phyloP scores from a whole-genome alignment of 2,888 invertebrate species.

The Meteorus colon region DNA sequence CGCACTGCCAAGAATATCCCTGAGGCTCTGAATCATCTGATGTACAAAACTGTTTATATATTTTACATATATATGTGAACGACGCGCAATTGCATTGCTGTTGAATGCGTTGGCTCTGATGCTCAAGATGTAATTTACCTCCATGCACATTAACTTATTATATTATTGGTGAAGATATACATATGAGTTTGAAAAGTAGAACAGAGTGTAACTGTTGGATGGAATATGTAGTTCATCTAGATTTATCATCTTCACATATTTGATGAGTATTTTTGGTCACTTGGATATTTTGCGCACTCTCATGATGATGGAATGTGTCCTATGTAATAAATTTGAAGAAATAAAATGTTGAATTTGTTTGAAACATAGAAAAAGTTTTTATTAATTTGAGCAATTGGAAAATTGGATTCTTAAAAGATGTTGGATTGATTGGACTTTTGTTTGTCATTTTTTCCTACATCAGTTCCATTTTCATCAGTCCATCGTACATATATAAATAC shows the following conservation, averaged over 20 bases:
- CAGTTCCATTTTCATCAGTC: no score
- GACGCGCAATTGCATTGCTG: conserved; percentile 33
- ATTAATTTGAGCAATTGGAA: no score
- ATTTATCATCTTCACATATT: conserved; percentile 14
- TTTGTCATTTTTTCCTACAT: no score
- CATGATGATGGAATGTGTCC: not conserved
- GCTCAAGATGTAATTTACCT: not conserved
- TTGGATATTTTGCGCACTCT: not conserved
- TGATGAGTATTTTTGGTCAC: not conserved
- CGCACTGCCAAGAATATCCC: conserved; percentile 42
- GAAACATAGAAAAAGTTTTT: no score
- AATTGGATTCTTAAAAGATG: no score
- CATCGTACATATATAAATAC: not conserved
- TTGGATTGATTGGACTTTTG: no score
- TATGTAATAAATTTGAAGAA: not conserved
- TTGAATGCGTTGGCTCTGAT: conserved; percentile 36
- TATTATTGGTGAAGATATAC: not conserved
- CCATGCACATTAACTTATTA: not conserved
- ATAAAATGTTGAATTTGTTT: no score
- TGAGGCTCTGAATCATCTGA: conserved; percentile 39
- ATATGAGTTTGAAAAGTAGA: not conserved
- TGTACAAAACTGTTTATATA: conserved; percentile 26
- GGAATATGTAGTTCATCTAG: conserved; percentile 1
- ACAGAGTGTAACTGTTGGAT: not conserved
- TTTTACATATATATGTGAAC: not conserved